These are phyloP conservation scores for Drosophila monieri DNA, from an alignment of 2,888 invertebrate species.

Conservation along the genomic window DNA sequence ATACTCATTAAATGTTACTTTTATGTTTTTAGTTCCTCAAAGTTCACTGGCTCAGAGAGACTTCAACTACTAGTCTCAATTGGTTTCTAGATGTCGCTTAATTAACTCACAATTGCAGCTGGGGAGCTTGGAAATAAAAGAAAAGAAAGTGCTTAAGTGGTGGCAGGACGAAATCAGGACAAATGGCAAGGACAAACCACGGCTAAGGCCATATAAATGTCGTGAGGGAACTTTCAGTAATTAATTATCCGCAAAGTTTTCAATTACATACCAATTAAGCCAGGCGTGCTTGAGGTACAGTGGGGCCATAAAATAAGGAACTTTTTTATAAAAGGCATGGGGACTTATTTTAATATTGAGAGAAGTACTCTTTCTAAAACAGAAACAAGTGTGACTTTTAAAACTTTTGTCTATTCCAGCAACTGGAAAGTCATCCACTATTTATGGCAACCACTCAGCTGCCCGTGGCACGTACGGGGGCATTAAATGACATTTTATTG, in stretches of 20 bases:
- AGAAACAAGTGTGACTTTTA: background rate
- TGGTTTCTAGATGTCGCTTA: conserved; percentile 58
- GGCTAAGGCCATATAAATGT: conserved; percentile 73
- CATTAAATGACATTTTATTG: conserved; percentile 60
- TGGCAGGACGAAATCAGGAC: conserved; percentile 23
- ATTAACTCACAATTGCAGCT: conserved; percentile 62
- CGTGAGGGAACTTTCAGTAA: conserved; percentile 71
- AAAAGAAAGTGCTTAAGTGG: background rate
- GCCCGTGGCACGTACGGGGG: conserved; percentile 27
- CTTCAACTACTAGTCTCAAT: conserved; percentile 39
- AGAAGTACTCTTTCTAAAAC: background rate
- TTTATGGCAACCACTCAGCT: conserved; percentile 16
- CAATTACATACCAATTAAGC: conserved; percentile 75
- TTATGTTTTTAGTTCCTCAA: background rate
- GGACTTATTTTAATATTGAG: background rate
- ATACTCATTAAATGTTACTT: background rate
- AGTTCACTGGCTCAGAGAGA: conserved; percentile 18
- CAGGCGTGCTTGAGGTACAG: conserved; percentile 18
- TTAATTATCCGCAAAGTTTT: conserved; percentile 78
- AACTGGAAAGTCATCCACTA: background rate
- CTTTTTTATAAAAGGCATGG: background rate
- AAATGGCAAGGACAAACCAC: conserved; percentile 57
- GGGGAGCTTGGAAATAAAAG: conserved; percentile 16
- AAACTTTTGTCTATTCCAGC: background rate
- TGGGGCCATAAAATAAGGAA: background rate